Evolutionary conservation across 1,140 invertebrate species (phyloP).

Genomic region (Colletes gigas): DNA sequence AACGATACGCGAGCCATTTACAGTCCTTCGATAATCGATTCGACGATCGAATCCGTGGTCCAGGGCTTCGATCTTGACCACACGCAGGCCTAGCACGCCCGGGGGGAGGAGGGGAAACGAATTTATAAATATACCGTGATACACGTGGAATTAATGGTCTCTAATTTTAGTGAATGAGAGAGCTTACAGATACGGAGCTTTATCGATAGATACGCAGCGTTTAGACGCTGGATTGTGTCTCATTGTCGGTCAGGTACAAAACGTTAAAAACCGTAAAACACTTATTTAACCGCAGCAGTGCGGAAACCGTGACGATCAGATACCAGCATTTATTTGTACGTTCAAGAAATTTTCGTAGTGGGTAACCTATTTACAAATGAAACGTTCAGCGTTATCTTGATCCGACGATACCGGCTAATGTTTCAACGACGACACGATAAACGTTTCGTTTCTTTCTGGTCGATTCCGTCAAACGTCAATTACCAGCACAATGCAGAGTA

Average conservation of each 20-base stretch:
- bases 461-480: not conserved
- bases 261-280: conserved; percentile 23
- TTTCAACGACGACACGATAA: not conserved
- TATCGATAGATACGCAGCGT: conserved; percentile 1
- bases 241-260: conserved; percentile 14
- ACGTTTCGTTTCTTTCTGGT: not conserved
- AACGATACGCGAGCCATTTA: too few species aligned
- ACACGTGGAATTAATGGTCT: conserved; percentile 34
- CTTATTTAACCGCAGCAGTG: conserved; percentile 32
- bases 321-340: conserved; percentile 24
- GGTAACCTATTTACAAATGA: conserved; percentile 33
- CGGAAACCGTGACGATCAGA: conserved; percentile 44
- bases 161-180: conserved; percentile 32
- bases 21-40: not conserved
- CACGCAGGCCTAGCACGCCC: too few species aligned
- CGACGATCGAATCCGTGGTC: not conserved
- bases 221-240: not conserved
- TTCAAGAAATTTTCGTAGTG: conserved; percentile 30
- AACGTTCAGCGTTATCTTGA: conserved; percentile 8
- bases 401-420: not conserved
- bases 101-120: not conserved
- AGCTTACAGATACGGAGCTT: not conserved
- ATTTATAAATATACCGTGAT: conserved; percentile 36
- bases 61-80: not conserved
- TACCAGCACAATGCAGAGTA: not conserved